Evolutionary conservation across 1,140 invertebrate species (phyloP).

Genomic region (Macrosteles quadrilineatus): DNA sequence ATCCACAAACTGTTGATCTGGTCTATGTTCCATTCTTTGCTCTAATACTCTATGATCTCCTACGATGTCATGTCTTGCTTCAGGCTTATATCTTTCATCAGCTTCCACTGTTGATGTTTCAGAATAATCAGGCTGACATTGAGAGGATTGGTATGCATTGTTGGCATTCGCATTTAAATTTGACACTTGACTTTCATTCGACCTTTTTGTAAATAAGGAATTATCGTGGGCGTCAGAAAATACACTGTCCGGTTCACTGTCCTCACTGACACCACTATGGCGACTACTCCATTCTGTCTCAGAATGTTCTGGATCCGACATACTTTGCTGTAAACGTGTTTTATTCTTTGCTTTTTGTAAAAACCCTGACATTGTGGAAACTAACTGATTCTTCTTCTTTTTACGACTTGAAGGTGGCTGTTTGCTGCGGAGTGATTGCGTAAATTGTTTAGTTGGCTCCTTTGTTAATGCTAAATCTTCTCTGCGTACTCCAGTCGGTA

Average conservation of each 20-base stretch:
- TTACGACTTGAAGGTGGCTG: constrained; percentile 51
- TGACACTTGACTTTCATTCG: background rate
- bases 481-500: constrained; percentile 68
- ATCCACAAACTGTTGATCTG: constrained; percentile 43
- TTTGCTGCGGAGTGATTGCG: constrained; percentile 25
- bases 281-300: constrained; percentile 70
- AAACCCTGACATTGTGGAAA: constrained; percentile 77
- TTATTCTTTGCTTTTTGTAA: constrained; percentile 75
- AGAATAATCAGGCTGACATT: constrained; percentile 46
- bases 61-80: background rate
- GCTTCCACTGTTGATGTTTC: constrained; percentile 14
- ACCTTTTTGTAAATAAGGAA: constrained; percentile 8
- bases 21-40: constrained; percentile 42
- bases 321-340: constrained; percentile 58
- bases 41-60: constrained; percentile 45
- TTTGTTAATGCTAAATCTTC: constrained; percentile 54
- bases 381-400: constrained; percentile 75
- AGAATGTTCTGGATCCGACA: constrained; percentile 76
- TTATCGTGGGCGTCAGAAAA: constrained; percentile 59
- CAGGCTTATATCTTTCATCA: background rate
- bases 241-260: constrained; percentile 62
- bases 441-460: constrained; percentile 24
- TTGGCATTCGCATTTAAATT: background rate
- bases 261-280: constrained; percentile 65
- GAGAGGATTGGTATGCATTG: constrained; percentile 36